A percentile compares a stretch with the other conserved stretches of the same genome.
These are phyloP conservation scores for Macrosteles quadrilineatus DNA, from an alignment of 1,140 invertebrate genomes.

Conservation along the genomic window DNA sequence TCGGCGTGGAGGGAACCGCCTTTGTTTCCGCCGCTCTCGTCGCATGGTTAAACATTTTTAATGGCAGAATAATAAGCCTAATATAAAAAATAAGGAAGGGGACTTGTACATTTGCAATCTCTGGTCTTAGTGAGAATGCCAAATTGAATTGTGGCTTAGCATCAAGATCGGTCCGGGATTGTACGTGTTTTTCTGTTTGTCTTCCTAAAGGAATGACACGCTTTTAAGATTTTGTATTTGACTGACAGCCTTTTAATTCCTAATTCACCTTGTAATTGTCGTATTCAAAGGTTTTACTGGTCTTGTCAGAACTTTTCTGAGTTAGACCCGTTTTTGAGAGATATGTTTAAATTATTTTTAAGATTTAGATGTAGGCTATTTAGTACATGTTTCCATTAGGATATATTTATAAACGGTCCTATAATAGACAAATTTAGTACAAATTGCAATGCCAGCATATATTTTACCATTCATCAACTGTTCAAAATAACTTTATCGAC, in stretches of 20 bases:
- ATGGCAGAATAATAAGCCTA: constrained; percentile 36
- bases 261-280: no score
- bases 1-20: background rate
- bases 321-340: no score
- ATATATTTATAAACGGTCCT: no score
- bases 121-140: constrained; percentile 17
- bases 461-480: no score
- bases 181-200: background rate
- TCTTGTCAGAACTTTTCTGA: no score
- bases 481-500: no score
- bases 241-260: background rate
- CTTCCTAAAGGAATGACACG: background rate
- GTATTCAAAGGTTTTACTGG: no score
- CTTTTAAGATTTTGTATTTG: background rate
- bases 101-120: constrained; percentile 21
- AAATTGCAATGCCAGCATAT: no score
- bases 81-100: constrained; percentile 30
- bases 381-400: no score
- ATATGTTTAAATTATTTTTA: no score
- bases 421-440: no score
- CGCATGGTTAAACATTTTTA: constrained; percentile 37
- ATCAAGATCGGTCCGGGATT: constrained; percentile 22
- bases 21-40: constrained; percentile 19
- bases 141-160: constrained; percentile 25
- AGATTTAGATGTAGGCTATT: no score